Evolutionary conservation across 92 coral and sea anemone genomes (phyloP).

Genomic region (Umimayanthus chanpuru): DNA sequence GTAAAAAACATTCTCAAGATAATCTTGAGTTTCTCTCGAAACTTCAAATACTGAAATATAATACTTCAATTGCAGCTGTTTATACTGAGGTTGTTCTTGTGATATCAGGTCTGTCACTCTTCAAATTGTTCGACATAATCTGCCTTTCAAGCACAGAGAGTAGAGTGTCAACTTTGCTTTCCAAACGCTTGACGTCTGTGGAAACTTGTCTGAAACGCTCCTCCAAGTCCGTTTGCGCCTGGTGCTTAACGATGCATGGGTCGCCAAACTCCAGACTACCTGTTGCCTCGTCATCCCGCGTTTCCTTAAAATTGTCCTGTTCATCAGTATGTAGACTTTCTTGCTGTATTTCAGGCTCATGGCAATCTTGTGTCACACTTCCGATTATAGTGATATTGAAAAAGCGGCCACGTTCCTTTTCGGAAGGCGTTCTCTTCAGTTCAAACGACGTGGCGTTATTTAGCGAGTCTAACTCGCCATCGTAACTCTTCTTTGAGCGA

Average conservation of each 20-base stretch:
- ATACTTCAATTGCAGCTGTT: not conserved
- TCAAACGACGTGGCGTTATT: conserved; percentile 41
- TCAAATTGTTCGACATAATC: not conserved
- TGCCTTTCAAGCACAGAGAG: conserved; percentile 58
- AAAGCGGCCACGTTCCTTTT: conserved; percentile 48
- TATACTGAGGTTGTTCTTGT: conserved; percentile 28
- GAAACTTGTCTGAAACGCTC: conserved; percentile 79
- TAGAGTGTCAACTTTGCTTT: conserved; percentile 75
- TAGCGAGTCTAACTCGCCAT: conserved; percentile 9
- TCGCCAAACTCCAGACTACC: conserved; percentile 28
- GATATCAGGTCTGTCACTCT: not conserved
- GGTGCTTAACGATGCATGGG: conserved; percentile 43
- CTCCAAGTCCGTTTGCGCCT: conserved; percentile 42
- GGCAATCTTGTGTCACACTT: conserved; percentile 22
- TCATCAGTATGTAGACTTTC: conserved; percentile 2
- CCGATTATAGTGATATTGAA: conserved; percentile 56
- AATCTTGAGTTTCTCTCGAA: not conserved
- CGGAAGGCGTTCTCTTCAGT: conserved; percentile 36
- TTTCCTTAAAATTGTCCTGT: conserved; percentile 21
- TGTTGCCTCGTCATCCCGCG: conserved; percentile 4
- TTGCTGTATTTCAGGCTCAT: conserved; percentile 3
- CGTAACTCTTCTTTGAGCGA: not conserved
- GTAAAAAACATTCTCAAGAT: not conserved
- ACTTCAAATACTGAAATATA: not conserved
- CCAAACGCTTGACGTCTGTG: conserved; percentile 67